These are phyloP conservation scores for Drosophila pandora DNA, from an alignment of 1,140 invertebrate species.

Conservation along the genomic window DNA sequence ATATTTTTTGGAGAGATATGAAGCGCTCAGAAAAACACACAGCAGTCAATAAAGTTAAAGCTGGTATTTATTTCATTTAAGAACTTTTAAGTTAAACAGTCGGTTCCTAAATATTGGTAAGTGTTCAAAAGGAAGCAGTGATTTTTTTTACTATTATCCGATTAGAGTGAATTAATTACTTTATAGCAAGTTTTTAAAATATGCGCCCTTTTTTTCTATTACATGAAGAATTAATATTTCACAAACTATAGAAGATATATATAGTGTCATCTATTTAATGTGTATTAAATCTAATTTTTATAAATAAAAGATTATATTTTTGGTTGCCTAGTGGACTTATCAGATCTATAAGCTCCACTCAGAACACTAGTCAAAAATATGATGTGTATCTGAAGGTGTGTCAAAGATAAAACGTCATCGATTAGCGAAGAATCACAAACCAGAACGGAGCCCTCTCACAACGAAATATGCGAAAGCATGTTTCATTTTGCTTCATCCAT, in stretches of 20 bases:
- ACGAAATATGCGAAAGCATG: conserved; percentile 21
- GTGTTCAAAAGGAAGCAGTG: not conserved
- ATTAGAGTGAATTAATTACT: too few relatives aligned
- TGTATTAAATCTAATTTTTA: too few relatives aligned
- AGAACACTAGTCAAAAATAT: too few relatives aligned
- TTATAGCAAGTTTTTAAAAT: too few relatives aligned
- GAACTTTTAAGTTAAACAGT: conserved; percentile 2
- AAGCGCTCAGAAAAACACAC: not conserved
- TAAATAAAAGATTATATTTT: too few relatives aligned
- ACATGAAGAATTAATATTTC: too few relatives aligned
- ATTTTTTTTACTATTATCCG: too few relatives aligned
- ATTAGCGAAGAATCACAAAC: conserved; percentile 10
- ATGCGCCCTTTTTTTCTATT: too few relatives aligned
- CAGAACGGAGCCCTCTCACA: conserved; percentile 6
- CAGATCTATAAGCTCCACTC: too few relatives aligned
- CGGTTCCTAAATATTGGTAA: not conserved
- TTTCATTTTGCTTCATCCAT: conserved; percentile 15
- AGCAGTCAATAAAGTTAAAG: conserved; percentile 22
- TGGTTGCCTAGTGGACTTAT: too few relatives aligned
- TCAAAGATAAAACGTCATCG: conserved; percentile 10
- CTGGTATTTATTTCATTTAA: conserved; percentile 1
- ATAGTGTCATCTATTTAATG: too few relatives aligned
- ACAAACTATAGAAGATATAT: too few relatives aligned
- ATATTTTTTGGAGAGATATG: conserved; percentile 18
- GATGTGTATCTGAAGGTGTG: not conserved